Evolutionary conservation across 2,113 vertebrate species (phyloP), one percentile per base, ranked within the genome.

Genomic region (Myiozetetes cayanensis): DNA sequence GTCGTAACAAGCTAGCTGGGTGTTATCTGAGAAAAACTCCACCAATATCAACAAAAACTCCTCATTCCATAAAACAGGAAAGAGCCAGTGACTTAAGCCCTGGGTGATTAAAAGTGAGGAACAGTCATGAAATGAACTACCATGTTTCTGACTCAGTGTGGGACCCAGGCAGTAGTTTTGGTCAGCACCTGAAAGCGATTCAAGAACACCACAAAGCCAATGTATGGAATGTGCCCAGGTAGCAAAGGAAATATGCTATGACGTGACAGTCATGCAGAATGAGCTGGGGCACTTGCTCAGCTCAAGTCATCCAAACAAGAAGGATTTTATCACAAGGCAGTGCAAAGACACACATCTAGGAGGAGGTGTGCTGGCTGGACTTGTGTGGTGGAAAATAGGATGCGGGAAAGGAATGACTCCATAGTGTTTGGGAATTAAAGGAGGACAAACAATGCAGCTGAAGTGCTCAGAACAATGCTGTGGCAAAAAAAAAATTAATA

Each of bases 301-400:
- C 43, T 94, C 25, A 28, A 30, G 25, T 72, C 39, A 66, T 35
- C 37, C 25, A 9, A 83, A 85, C 12, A 55, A 46, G 43, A 73
- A 66, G 1, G 1, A 59, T 74, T 83, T 92, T 73, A 47, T 70
- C 16, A 66, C 5, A 43, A 68, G 37, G 10, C 25, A 75, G 10
- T 49, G 31, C 22, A 73, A 66, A 88, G 12, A 8, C 20, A 46
- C 5, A 5, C 10, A 4, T 73, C 19, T 73, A 41, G 31, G n/a
- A 76, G 39, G 39, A 89, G 30, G 43, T 73, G 3, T 19, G 20
- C n/a, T 77, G 49, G 12, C 31, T 53, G 44, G 10, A 70, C 30
- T n/a, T 2, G 0, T 31, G 12, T 4, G 6, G 37, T 2, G 1
- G 28, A n/a, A 72, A 62, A 56, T 14, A 70, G 14, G 22, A 44